A percentile compares a stretch with the other conserved stretches of the same genome.
Conservation (phyloP, 2,797 vertebrate genomes). For the Gambelia wislizenii region DNA sequence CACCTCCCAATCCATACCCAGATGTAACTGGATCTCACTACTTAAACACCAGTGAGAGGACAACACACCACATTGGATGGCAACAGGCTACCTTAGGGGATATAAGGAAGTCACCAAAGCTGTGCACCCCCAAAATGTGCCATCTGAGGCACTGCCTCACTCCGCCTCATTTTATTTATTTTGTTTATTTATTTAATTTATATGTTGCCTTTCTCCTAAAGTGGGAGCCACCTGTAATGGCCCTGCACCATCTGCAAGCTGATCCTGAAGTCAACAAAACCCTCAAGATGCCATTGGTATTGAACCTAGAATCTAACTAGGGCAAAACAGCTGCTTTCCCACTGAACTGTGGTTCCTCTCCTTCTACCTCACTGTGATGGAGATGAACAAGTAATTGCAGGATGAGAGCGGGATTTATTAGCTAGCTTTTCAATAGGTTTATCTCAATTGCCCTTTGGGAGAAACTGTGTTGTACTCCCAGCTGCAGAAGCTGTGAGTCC, state of each 20-base stretch:
- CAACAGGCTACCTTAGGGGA: not conserved
- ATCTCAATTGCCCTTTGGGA: not conserved
- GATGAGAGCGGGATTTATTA: not conserved
- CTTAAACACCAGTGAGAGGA: not conserved
- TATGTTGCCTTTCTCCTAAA: too few species aligned
- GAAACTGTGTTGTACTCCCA: not conserved
- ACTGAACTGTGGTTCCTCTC: not conserved
- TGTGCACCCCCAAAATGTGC: not conserved
- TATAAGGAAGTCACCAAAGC: not conserved
- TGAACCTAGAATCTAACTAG: not conserved
- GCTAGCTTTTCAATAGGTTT: slow-evolving; percentile 5
- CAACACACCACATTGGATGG: not conserved
- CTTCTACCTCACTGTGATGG: not conserved
- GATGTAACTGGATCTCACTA: not conserved
- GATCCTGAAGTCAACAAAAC: not conserved
- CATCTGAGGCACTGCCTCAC: not conserved
- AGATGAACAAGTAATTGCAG: not conserved
- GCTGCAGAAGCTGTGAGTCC: not conserved
- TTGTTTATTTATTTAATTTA: too few species aligned
- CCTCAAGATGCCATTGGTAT: not conserved
- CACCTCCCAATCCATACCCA: not conserved
- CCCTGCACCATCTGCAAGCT: not conserved
- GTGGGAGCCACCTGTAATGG: too few species aligned
- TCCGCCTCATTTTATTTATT: too few species aligned
- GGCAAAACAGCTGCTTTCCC: not conserved